Evolutionary conservation across 1,140 invertebrate species (phyloP), one percentile per base, ranked within the genome.

Genomic region (Medauroidea extradentata): DNA sequence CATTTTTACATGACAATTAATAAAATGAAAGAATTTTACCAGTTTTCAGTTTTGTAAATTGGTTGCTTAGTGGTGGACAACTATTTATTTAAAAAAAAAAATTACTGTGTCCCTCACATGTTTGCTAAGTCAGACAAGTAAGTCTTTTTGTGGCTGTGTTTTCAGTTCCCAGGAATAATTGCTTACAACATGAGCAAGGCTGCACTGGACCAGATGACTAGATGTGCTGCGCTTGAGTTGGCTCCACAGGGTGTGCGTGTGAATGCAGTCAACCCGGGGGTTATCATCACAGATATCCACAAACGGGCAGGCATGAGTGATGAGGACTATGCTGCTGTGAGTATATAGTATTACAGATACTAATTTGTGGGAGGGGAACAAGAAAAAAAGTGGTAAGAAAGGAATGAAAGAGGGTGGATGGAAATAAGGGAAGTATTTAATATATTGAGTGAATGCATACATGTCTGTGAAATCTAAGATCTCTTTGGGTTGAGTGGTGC

Each of bases 121-220:
- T 11, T 39, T 39, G n/a, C n/a, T 16, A 42, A 42, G n/a, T 42
- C 7, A 18, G 19, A 42, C 7, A 16, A 2, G n/a, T 42, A 2
- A 16, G 7, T 18, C 2, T 42, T 14, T 16, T 18, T 2, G n/a
- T 42, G 5, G 4, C 23, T 13, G 19, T 55, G 5, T 1, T 1
- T 53, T 41, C 18, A 59, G 57, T 70, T 67, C 53, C 62, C 65
- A 43, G 64, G 65, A 25, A 53, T 71, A 2, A 49, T 71, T 39
- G 77, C 80, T 0, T 86, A 85, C 66, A 76, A 75, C 65, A 79
- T 83, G 63, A 81, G 80, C 41, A 86, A 86, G 70, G 73, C 80
- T 60, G 82, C 83, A 27, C 58, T 86, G 3, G 84, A 86, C 65
- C 83, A 85, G 61, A 70, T 86, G 14, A 86, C 84, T 1, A 66